Base-by-base conservation (phyloP, 2,888 invertebrate genomes). In the Falcaria lacertinaria region DNA sequence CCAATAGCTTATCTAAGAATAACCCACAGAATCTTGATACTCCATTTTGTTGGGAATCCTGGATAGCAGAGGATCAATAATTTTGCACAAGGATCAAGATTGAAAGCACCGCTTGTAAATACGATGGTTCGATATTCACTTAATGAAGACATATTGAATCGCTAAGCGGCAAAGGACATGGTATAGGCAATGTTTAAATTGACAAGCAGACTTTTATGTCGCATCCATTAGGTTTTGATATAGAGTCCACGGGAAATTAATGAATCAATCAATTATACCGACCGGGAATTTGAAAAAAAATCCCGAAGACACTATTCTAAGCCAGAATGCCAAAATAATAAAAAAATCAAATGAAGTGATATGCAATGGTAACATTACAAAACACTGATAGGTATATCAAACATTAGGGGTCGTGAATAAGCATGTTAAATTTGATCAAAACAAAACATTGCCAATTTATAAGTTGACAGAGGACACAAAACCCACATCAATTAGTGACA, bases 61-160 rank as follows among this genome's bases (percentile, higher is more conserved):
- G 28, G 28, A 28, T 28, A 7, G 11, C 3, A 28, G 28, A 28
- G 28, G 28, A 28, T 28, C 15, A 72, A 80, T 83, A 80, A 81
- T 71, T 81, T 74, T 69, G 74, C 64, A 68, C 82, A 76, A 75
- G 78, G 74, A 86, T 76, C 86, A 85, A 85, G 87, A 87, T 84
- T 68, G 77, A 79, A 71, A 69, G 81, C 79, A 83, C 83, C 80
- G 75, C 67, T 80, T 75, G 74, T 74, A 74, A 80, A 83, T 79
- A 72, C 78, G 80, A 78, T 80, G 80, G 79, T 79, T 78, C 80
- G 83, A 84, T 82, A 80, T 81, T 79, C 83, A 62, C 80, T 84
- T 89, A 89, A 89, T 89, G 88, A 89, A 89, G 88, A 88, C 88
- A 88, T 89, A 89, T 89, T 88, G 88, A 87, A 85, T 84, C 83